Base-by-base conservation (phyloP, 1,140 invertebrate species). In the Penaeus vannamei region DNA sequence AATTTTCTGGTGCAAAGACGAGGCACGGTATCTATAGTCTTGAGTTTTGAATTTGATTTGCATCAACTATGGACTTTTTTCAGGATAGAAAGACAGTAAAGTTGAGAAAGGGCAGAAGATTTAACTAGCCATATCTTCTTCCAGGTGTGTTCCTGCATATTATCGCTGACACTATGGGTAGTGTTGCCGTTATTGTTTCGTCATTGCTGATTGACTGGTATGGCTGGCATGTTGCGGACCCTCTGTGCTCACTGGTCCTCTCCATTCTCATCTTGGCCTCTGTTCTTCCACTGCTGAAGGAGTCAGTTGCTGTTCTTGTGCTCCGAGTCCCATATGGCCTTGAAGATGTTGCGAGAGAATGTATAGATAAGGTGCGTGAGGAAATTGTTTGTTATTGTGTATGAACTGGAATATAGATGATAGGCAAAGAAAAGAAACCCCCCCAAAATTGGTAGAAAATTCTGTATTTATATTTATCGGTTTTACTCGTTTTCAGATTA, bases 231-330 rank as follows among this genome's bases (percentile, higher is more conserved):
- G 94, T 95, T 85, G 95, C 95, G 10, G 95, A 95, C 92, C 95
- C 95, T 4, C 92, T 95, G n/a, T 95, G 95, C 91, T 95, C 95
- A 12, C 87, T 95, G 12, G 94, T 95, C 90, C 94, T 95, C 89
- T 94, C 95, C 8, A 91, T 94, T 29, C 92, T 95, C 80, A 95
- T 95, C 87, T 92, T 95, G 32, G 91, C 94, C 14, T 95, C 94
- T 92, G 94, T 95, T 10, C 91, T 94, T 32, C 95, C 95, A 3
- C 91, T 95, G 12, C 92, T 95, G 29, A 94, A 94, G 90, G 94
- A 94, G 81, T 94, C 95, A 14, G 92, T 93, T 22, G 77, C 91
- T 17, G 93, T 94, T 60, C 92, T 95, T 32, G 87, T 95, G 4
- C 92, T 94, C 14, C 81, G 88, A 20, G 84, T 90, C 2, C 88